Evolutionary conservation across 2,888 invertebrate genomes (phyloP).

Genomic region (Macrostomum cliftonense): DNA sequence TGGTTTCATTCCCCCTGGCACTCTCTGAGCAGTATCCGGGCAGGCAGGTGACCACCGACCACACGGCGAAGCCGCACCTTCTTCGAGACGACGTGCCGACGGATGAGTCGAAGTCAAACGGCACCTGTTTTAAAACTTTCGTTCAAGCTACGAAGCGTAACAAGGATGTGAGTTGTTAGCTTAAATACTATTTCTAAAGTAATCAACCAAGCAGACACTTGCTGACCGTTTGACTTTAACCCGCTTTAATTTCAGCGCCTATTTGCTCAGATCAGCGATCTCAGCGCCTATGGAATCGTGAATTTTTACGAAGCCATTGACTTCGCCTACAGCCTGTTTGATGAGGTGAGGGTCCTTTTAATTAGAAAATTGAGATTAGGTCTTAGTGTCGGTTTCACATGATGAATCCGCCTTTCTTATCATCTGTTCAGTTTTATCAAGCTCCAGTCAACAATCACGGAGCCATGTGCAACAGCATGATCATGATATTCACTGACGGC

Average conservation of each 20-base stretch:
- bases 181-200: too few species aligned
- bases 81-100: background rate
- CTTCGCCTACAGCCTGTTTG: slow-evolving; percentile 39
- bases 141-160: slow-evolving; percentile 40
- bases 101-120: background rate
- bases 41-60: background rate
- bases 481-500: slow-evolving; percentile 44
- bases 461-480: slow-evolving; percentile 41
- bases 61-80: background rate
- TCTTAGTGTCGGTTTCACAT: too few species aligned
- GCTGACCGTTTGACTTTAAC: too few species aligned
- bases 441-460: slow-evolving; percentile 18
- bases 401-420: too few species aligned
- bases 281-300: slow-evolving; percentile 36
- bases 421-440: too few species aligned
- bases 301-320: slow-evolving; percentile 35
- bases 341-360: too few species aligned
- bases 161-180: slow-evolving; percentile 33
- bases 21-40: background rate
- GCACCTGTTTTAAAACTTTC: slow-evolving; percentile 32
- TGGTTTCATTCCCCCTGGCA: too few species aligned
- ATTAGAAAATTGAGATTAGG: too few species aligned
- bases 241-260: slow-evolving; percentile 1
- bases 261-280: slow-evolving; percentile 21
- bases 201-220: too few species aligned